Evolutionary conservation across 2,113 vertebrate species (phyloP).

Genomic region (Rhabdornis inornatus): DNA sequence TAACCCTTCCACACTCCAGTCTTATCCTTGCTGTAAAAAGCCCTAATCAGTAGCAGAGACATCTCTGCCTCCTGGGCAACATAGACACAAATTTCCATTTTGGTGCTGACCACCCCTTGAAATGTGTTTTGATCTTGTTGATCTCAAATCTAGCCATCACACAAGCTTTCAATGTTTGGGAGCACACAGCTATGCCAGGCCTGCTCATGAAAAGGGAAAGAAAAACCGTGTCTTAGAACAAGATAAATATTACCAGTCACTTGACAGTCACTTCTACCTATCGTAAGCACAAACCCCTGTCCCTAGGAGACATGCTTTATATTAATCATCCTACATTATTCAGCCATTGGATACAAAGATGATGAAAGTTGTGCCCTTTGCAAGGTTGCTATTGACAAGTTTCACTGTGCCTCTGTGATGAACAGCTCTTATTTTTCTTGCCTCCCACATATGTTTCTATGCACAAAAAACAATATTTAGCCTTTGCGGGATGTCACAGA

Average conservation of each 20-base stretch:
- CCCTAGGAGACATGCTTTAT: background rate
- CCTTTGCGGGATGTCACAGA: background rate
- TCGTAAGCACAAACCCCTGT: background rate
- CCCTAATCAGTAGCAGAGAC: background rate
- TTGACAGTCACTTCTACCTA: background rate
- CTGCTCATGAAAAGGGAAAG: background rate
- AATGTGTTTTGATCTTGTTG: background rate
- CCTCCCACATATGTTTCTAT: background rate
- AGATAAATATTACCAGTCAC: background rate
- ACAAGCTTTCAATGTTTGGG: background rate
- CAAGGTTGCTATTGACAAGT: background rate
- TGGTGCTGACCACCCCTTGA: background rate
- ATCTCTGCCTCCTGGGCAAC: background rate
- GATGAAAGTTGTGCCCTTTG: background rate
- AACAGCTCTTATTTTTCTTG: constrained; percentile 9
- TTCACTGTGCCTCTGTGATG: background rate
- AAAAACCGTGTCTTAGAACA: background rate
- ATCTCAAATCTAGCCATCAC: background rate
- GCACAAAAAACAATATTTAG: background rate
- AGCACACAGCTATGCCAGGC: background rate
- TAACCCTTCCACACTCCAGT: background rate
- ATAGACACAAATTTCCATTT: background rate
- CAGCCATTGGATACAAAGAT: background rate
- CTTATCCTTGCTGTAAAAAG: background rate
- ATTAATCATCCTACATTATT: background rate